These are phyloP conservation scores for Volucella zonaria DNA, from an alignment of 2,888 invertebrate species.

Conservation along the genomic window DNA sequence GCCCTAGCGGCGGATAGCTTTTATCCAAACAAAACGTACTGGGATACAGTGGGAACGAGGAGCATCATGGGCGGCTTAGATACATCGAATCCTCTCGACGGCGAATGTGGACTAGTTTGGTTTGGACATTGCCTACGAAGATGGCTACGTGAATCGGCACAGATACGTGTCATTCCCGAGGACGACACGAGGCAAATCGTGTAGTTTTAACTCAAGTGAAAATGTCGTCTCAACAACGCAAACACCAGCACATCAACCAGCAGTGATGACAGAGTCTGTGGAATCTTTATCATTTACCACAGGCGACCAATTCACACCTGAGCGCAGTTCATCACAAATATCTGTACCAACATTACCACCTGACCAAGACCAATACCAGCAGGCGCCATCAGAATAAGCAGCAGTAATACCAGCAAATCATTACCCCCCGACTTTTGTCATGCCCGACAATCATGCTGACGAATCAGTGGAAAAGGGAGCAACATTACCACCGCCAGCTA, in stretches of 20 bases:
- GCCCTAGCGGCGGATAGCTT: constrained; percentile 92
- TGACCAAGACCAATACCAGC: too few relatives aligned
- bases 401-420: constrained; percentile 55
- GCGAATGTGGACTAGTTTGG: constrained; percentile 95
- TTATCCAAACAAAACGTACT: constrained; percentile 92
- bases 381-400: constrained; percentile 15
- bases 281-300: constrained; percentile 57
- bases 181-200: constrained; percentile 84
- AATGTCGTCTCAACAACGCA: constrained; percentile 78
- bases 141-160: constrained; percentile 93
- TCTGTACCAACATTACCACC: constrained; percentile 28
- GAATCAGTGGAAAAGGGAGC: constrained; percentile 45
- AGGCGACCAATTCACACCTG: constrained; percentile 62
- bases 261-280: constrained; percentile 24
- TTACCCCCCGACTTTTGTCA: constrained; percentile 57
- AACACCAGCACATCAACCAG: constrained; percentile 36
- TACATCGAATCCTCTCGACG: constrained; percentile 91
- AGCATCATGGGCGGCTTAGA: constrained; percentile 92
- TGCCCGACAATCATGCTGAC: constrained; percentile 40
- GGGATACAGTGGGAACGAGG: constrained; percentile 94
- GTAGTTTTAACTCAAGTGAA: constrained; percentile 81
- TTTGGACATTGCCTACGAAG: constrained; percentile 94
- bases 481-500: constrained; percentile 71
- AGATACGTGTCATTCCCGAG: constrained; percentile 87
- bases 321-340: constrained; percentile 56